Base-by-base conservation (phyloP, 2,888 invertebrate species). In the Reticulitermes lucifugus region DNA sequence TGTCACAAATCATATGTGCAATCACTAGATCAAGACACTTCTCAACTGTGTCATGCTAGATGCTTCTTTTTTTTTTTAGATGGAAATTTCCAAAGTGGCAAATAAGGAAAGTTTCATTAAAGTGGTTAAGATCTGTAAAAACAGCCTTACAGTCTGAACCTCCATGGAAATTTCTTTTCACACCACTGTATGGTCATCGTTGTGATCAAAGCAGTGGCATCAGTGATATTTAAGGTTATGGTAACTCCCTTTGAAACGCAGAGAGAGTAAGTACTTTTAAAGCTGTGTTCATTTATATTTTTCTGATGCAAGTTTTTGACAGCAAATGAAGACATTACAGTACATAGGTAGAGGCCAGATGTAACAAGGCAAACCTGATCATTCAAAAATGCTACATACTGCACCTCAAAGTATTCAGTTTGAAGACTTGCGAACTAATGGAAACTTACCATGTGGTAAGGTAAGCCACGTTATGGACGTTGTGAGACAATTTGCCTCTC, bases 401-500 rank as follows among this genome's bases (percentile, higher is more conserved):
- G 35, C 12, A 41, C 2, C 73, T 73, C 22, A 9, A 41, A 71
- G 29, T 9, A 41, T 21, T 73, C 41, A 41, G 41, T 41, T 73
- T 35, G 35, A 73, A 35, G 73, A 73, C 41, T 18, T 73, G 73
- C 7, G 18, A 73, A 41, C 73, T 73, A 41, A 73, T 65, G 73
- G 21, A 41, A 41, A 41, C 73, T 80, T 41, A 60, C 60, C n/a
- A 22, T 59, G 51, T 25, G 51, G 59, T 81, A 81, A 81, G 70
- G 35, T 70, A 81, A 81, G 81, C 70, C 81, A 81, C 81, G 25
- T n/a, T 81, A 43, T 41, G 81, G 70, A 60, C 46, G 65, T 65
- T 43, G 65, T 46, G 2, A 10, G 65, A 2, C 0, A 0, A n/a
- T 2, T 46, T 46, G 10, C 46, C 46, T 22, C 25, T 65, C 25